Percentiles rank a stretch among this genome's conserved stretches.
These are phyloP conservation scores for Nycteola revayana DNA, from an alignment of 2,888 invertebrate genomes.

Conservation along the genomic window DNA sequence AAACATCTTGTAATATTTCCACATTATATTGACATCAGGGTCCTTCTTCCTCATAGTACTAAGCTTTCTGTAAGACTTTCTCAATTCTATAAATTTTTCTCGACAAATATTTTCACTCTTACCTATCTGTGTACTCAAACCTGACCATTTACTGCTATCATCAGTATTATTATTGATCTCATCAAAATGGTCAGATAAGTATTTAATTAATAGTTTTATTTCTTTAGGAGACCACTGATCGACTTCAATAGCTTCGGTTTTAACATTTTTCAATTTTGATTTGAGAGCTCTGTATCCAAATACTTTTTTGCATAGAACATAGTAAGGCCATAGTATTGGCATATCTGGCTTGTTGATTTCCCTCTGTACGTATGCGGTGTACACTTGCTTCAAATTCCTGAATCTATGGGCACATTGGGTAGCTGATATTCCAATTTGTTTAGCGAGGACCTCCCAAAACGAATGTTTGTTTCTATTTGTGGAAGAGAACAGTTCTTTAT, in stretches of 20 bases:
- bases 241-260: too few species aligned
- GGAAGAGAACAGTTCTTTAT: conserved; percentile 63
- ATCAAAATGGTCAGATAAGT: conserved; percentile 50
- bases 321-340: conserved; percentile 70
- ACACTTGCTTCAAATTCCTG: conserved; percentile 64
- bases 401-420: conserved; percentile 66
- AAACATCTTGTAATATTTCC: conserved; percentile 66
- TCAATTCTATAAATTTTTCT: conserved; percentile 63
- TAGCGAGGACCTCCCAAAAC: conserved; percentile 56
- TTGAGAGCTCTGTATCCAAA: conserved; percentile 69
- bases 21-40: conserved; percentile 61
- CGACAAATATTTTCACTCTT: conserved; percentile 48
- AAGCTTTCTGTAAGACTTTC: conserved; percentile 65
- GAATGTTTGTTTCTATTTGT: conserved; percentile 51
- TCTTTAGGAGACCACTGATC: conserved; percentile 66
- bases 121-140: conserved; percentile 43
- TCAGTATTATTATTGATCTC: conserved; percentile 43
- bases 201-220: conserved; percentile 58
- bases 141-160: conserved; percentile 45
- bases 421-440: conserved; percentile 53
- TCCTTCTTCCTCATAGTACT: conserved; percentile 62
- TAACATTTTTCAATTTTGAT: conserved; percentile 56
- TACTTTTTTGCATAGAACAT: conserved; percentile 66
- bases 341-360: conserved; percentile 68
- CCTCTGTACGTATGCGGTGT: conserved; percentile 58